Conservation (phyloP, 2,888 invertebrate species). For the Melitaea athalia region DNA sequence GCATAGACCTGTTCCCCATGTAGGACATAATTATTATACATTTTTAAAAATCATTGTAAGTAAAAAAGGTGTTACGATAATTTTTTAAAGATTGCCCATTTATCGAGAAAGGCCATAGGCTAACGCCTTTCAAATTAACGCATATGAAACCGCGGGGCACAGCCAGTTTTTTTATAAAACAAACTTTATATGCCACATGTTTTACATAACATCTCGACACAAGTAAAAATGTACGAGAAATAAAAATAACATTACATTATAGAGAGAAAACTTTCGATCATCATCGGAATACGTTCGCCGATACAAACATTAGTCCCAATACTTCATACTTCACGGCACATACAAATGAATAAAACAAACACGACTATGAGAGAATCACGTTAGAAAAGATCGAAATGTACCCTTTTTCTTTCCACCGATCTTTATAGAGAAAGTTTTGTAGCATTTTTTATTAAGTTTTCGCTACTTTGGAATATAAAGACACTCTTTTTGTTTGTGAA, state of each 20-base stretch:
- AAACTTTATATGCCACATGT: no score
- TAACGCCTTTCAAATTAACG: no score
- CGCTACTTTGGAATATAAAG: constrained; percentile 3
- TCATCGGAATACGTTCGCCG: background rate
- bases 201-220: background rate
- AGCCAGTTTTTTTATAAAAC: no score
- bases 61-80: no score
- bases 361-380: background rate
- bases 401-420: background rate
- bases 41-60: no score
- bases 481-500: background rate
- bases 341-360: constrained; percentile 11
- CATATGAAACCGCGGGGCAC: no score
- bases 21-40: no score
- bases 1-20: no score
- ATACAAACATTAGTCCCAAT: constrained; percentile 8
- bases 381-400: background rate
- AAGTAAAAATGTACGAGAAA: no score
- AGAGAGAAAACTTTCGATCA: background rate
- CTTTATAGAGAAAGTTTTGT: constrained; percentile 8
- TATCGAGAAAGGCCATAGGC: no score
- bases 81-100: no score
- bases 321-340: constrained; percentile 2
- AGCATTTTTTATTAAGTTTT: constrained; percentile 3
- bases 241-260: no score